Conservation (phyloP, 1,140 invertebrate genomes). For the Zaprionus inermis region DNA sequence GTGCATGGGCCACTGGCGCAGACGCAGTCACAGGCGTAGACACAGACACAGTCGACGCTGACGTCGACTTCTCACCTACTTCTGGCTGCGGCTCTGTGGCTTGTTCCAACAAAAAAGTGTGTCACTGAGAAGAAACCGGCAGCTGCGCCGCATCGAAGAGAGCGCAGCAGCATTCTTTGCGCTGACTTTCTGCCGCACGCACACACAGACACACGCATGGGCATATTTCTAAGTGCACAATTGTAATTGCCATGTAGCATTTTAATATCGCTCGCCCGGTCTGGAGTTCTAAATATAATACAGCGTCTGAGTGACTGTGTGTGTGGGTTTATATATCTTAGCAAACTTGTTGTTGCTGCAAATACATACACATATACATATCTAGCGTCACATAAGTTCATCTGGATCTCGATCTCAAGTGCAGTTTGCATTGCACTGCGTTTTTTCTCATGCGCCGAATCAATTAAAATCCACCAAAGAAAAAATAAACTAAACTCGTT, state of each 20-base stretch:
- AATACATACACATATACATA: constrained; percentile 21
- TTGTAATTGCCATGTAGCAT: constrained; percentile 1
- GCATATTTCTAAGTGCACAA: background rate
- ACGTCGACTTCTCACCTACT: constrained; percentile 62
- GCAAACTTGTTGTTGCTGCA: constrained; percentile 37
- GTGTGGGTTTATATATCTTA: background rate
- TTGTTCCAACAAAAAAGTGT: constrained; percentile 56
- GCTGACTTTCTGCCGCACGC: constrained; percentile 58
- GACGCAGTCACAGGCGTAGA: constrained; percentile 5
- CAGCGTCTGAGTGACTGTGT: background rate
- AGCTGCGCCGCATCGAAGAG: constrained; percentile 52
- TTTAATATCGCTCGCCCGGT: constrained; percentile 11
- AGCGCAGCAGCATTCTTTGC: constrained; percentile 63
- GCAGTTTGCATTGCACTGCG: constrained; percentile 54
- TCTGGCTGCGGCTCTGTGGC: constrained; percentile 42
- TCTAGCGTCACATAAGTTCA: constrained; percentile 74
- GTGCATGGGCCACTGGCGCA: background rate
- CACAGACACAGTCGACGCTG: background rate
- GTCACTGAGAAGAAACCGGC: constrained; percentile 60
- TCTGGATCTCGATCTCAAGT: constrained; percentile 80
- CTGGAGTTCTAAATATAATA: constrained; percentile 36
- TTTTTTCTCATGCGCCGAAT: constrained; percentile 74
- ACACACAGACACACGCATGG: constrained; percentile 5
- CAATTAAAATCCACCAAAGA: constrained; percentile 64
- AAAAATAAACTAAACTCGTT: constrained; percentile 59